These are phyloP conservation scores for Lagorchestes hirsutus DNA, from an alignment of 2,797 vertebrate genomes.

Conservation along the genomic window DNA sequence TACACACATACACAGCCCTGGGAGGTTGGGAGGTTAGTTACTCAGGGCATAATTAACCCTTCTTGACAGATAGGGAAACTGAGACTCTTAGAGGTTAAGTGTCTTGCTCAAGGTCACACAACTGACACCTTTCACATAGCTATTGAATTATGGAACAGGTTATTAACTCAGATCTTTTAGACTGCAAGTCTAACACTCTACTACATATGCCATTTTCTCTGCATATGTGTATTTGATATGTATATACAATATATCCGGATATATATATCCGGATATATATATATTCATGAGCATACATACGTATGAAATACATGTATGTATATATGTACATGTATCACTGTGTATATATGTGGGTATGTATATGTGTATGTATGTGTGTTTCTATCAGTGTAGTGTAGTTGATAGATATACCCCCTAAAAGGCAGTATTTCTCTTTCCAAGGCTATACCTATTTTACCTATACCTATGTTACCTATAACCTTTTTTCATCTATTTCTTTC, in stretches of 20 bases:
- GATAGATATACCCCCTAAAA: background rate
- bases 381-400: background rate
- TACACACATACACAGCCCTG: background rate
- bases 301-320: background rate
- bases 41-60: background rate
- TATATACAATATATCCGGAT: background rate
- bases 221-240: background rate
- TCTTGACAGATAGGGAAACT: background rate
- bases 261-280: background rate
- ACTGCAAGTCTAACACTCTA: background rate
- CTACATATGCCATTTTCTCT: background rate
- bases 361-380: background rate
- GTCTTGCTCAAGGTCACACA: background rate
- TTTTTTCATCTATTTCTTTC: slow-evolving; percentile 1
- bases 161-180: background rate
- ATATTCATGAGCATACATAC: background rate
- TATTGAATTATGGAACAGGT: background rate
- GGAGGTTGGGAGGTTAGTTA: background rate
- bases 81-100: background rate
- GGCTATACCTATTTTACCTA: too few species aligned
- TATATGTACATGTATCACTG: background rate
- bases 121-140: background rate
- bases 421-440: background rate
- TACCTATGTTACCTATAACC: background rate
- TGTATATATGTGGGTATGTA: background rate